phyloP scores from a whole-genome alignment of 1,140 invertebrate species.

The Apis laboriosa region DNA sequence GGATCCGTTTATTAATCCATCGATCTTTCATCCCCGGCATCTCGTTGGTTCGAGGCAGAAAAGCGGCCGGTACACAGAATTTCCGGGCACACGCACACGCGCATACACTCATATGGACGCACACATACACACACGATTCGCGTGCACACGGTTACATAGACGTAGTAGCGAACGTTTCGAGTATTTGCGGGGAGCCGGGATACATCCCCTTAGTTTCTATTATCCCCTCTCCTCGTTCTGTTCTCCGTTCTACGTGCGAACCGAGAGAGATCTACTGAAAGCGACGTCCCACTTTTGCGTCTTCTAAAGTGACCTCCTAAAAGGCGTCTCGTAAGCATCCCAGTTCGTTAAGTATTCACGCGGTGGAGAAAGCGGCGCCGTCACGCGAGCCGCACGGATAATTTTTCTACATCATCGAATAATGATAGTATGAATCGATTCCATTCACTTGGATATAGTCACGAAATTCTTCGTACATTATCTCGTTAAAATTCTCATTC shows the following conservation, averaged over 20 bases:
- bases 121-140: too few species aligned
- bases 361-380: background rate
- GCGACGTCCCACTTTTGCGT: constrained; percentile 44
- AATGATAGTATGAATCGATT: too few species aligned
- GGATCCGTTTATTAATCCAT: constrained; percentile 3
- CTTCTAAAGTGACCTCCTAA: constrained; percentile 18
- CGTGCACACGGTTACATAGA: background rate
- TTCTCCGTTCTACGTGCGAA: constrained; percentile 23
- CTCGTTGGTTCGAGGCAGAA: constrained; percentile 25
- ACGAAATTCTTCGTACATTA: too few species aligned
- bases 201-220: background rate
- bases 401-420: background rate
- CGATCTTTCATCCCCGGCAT: background rate
- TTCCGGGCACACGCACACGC: background rate
- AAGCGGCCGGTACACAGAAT: constrained; percentile 22
- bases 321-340: constrained; percentile 26
- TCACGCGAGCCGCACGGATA: background rate
- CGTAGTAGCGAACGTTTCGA: background rate
- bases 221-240: background rate
- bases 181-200: background rate
- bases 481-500: too few species aligned
- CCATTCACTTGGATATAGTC: too few species aligned
- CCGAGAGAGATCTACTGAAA: constrained; percentile 47
- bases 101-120: background rate
- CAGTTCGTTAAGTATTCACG: constrained; percentile 28